Evolutionary conservation across 2,888 invertebrate species (phyloP).

Genomic region (Netelia virgata): DNA sequence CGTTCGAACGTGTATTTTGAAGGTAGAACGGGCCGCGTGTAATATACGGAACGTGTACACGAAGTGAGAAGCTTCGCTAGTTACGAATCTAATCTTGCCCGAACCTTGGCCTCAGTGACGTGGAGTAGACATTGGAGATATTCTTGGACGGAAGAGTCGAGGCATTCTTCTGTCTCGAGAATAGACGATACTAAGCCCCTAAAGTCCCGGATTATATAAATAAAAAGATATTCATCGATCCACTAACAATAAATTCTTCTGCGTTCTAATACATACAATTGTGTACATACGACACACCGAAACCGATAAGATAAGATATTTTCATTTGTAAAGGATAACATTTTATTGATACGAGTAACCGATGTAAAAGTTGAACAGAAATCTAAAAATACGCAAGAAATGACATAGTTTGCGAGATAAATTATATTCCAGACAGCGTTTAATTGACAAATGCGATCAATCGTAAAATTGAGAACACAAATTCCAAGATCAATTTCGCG

Average conservation of each 20-base stretch:
- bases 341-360: background rate
- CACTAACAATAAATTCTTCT: background rate
- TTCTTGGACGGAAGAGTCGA: background rate
- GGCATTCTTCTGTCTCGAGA: conserved; percentile 18
- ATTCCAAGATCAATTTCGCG: conserved; percentile 9
- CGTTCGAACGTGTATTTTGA: background rate
- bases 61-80: conserved; percentile 11
- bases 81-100: conserved; percentile 50
- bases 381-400: background rate
- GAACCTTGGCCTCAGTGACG: conserved; percentile 54
- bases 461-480: background rate
- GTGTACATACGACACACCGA: background rate
- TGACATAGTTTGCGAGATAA: background rate
- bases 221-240: background rate
- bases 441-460: background rate
- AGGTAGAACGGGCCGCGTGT: background rate
- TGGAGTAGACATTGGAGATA: conserved; percentile 9
- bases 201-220: background rate
- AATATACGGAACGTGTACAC: background rate
- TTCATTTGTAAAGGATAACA: background rate
- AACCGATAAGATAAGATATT: background rate
- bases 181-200: background rate
- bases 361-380: background rate
- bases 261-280: background rate
- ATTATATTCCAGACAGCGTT: background rate